phyloP scores from a whole-genome alignment of 2,113 vertebrate species.

The Sitta europaea region DNA sequence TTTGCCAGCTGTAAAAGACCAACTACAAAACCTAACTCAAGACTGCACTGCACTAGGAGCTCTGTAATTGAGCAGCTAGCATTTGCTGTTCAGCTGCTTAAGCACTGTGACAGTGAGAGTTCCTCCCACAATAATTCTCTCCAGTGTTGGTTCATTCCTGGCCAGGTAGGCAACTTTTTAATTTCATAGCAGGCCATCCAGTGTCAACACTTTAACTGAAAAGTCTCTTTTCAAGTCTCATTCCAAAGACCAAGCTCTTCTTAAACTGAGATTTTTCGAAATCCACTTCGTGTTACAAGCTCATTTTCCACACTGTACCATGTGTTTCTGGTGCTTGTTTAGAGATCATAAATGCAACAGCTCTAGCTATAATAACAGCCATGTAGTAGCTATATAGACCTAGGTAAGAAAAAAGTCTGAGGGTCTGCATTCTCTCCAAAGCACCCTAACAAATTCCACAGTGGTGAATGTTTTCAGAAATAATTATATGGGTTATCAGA shows the following conservation, averaged over 20 bases:
- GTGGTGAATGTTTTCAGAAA: not conserved
- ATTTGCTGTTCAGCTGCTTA: not conserved
- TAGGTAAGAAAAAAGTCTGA: not conserved
- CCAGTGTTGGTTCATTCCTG: not conserved
- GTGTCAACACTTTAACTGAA: not conserved
- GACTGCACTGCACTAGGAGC: not conserved
- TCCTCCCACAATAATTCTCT: not conserved
- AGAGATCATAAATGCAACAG: not conserved
- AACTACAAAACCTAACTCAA: not conserved
- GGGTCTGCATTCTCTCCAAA: not conserved
- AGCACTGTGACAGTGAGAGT: not conserved
- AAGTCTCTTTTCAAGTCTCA: not conserved
- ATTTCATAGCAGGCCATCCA: not conserved
- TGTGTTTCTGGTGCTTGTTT: not conserved
- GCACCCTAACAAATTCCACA: not conserved
- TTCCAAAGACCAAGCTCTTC: not conserved
- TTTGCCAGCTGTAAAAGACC: not conserved
- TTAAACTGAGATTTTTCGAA: not conserved
- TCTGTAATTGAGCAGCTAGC: not conserved
- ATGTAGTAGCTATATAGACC: accelerated
- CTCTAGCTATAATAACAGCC: not conserved
- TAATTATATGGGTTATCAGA: not conserved
- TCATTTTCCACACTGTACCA: not conserved
- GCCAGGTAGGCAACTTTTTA: not conserved
- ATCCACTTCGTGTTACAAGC: not conserved